Percentiles rank a stretch among this genome's conserved stretches.
Evolutionary conservation across 2,888 invertebrate species (phyloP).

Genomic region (Penaeus monodon): DNA sequence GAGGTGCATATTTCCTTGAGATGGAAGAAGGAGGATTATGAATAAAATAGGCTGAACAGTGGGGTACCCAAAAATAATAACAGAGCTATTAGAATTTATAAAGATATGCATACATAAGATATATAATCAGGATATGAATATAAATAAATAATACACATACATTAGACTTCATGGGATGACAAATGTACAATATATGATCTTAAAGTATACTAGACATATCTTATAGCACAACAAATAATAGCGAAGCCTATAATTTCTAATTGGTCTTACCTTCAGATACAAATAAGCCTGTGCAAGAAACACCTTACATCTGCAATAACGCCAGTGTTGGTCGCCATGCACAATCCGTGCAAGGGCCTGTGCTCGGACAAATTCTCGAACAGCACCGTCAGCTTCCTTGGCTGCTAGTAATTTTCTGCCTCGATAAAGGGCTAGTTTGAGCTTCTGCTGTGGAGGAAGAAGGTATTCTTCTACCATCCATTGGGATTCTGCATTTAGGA

Average conservation of each 20-base stretch:
- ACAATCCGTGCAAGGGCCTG: slow-evolving; percentile 63
- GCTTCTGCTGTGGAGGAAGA: slow-evolving; percentile 56
- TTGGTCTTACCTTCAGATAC: slow-evolving; percentile 51
- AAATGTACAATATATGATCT: too few relatives aligned
- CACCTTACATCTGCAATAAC: slow-evolving; percentile 59
- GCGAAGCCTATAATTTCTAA: background rate
- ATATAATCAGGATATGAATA: too few relatives aligned
- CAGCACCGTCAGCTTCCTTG: slow-evolving; percentile 42
- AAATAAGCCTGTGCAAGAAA: slow-evolving; percentile 62
- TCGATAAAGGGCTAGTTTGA: slow-evolving; percentile 61
- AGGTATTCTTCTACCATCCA: slow-evolving; percentile 53
- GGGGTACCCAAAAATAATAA: too few relatives aligned
- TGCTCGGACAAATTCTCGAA: slow-evolving; percentile 52
- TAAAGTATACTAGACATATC: too few relatives aligned
- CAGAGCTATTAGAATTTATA: too few relatives aligned
- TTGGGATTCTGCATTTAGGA: slow-evolving; percentile 20
- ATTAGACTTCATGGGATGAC: too few relatives aligned
- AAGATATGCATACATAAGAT: too few relatives aligned
- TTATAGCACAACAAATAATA: too few relatives aligned
- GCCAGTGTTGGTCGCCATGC: slow-evolving; percentile 63
- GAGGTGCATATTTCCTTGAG: slow-evolving; percentile 57
- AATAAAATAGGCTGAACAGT: background rate
- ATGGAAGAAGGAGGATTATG: background rate
- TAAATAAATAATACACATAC: too few relatives aligned
- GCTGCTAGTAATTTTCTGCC: slow-evolving; percentile 52